Base-by-base conservation (phyloP, 2,888 invertebrate genomes). In the Chymomyza caudatula region DNA sequence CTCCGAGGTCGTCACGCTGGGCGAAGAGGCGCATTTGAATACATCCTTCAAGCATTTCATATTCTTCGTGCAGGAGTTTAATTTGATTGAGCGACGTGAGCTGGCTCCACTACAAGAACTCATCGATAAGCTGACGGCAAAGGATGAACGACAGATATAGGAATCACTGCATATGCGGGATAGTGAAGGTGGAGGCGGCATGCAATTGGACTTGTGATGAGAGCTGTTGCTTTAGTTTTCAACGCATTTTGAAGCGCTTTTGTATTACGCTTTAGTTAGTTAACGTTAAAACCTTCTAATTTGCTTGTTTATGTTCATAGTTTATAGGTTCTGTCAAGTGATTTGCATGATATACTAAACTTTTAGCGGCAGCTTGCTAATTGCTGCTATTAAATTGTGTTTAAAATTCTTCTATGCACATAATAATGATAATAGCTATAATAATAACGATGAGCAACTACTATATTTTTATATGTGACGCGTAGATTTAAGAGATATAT, bases 11-110 rank as follows among this genome's bases (percentile, higher is more conserved):
- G 98, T 99, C 63, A 96, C 98, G 91, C 93, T 99, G 65, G 97
- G 98, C 60, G 99, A 99, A 91, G 99, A 99, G 91, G 98, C 99
- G 61, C 99, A 99, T 91, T 94, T 99, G 83, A 99, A 99, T 92
- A 99, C 99, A 69, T 98, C 98, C 81, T 99, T 99, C 92, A 99
- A 99, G 90, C 99, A 99, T 92, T 99, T 99, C 91, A 98, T 99
- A 89, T 98, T 98, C 92, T 92, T 92, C 89, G 93, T 93, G 59
- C 93, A 98, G 94, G 99, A 99, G 92, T 99, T 99, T 91, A 96
- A 95, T 92, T 93, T 99, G 88, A 98, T 99, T 89, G 98, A 99
- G 90, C 94, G 97, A 86, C 94, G 97, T 88, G 99, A 99, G 92
- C 92, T 99, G 91, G 98, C 98, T 74, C 99, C 99, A 60, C 92